Evolutionary conservation across 2,888 invertebrate species (phyloP).

Genomic region (Tetranychus truncatus): DNA sequence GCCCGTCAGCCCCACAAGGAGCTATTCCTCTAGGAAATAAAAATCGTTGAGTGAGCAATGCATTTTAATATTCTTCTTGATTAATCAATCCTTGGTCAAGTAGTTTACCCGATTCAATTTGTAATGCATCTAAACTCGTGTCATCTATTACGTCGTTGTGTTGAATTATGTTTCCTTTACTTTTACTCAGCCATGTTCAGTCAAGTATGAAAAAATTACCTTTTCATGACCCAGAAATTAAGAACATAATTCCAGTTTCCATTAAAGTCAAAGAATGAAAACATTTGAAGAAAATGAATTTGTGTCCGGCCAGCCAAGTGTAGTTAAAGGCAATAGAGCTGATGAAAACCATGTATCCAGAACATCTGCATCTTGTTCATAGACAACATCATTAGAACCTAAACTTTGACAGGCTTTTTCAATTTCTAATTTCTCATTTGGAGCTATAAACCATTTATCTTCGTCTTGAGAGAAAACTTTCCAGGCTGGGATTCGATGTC

Average conservation of each 20-base stretch:
- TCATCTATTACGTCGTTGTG: conserved; percentile 78
- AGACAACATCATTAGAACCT: conserved; percentile 8
- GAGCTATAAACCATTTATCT: conserved; percentile 16
- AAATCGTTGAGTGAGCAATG: conserved; percentile 47
- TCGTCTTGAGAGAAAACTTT: conserved; percentile 20
- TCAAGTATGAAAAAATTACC: no score
- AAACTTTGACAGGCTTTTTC: conserved; percentile 30
- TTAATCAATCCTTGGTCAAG: conserved; percentile 42
- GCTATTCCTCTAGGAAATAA: conserved; percentile 64
- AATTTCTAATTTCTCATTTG: background rate
- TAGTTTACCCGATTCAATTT: conserved; percentile 36
- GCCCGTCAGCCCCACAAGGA: conserved; percentile 72
- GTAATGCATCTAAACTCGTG: conserved; percentile 42
- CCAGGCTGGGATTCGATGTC: conserved; percentile 82
- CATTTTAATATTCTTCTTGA: conserved; percentile 46
- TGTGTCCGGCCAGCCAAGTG: conserved; percentile 61
- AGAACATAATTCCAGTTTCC: conserved; percentile 90
- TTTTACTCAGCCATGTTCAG: no score
- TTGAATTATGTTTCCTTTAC: conserved; percentile 82
- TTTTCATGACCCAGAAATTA: conserved; percentile 89
- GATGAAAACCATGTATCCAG: conserved; percentile 98
- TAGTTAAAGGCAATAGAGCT: conserved; percentile 69
- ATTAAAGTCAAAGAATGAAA: conserved; percentile 66
- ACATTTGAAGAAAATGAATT: conserved; percentile 29
- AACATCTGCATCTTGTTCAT: conserved; percentile 64